Base-by-base conservation (phyloP, 2,113 vertebrate species). In the Chaenocephalus aceratus region DNA sequence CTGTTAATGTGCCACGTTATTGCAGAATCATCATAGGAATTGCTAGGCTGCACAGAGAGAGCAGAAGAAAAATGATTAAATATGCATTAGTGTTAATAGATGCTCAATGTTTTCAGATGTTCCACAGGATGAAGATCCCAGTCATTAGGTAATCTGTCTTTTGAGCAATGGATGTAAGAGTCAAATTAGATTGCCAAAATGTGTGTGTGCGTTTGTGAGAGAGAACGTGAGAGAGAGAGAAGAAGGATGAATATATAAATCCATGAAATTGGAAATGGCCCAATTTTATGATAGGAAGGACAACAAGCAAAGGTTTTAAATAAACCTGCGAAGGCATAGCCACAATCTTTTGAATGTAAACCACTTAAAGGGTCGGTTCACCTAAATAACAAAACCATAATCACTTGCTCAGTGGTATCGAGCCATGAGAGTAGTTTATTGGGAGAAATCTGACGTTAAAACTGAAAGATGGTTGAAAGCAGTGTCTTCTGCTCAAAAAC, bases 41-140 rank as follows among this genome's bases (percentile, higher is more conserved):
- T 69, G 9, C 67, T 21, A 11, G 49, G 64, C 75, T 62, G 49
- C 74, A 63, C 34, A 61, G 51, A 75, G 74, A 4, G 10, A n/a
- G 57, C 41, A 69, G 57, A 48, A 23, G 48, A 45, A 21, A 51
- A 69, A 68, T 54, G 48, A 70, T 84, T 57, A 84, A 84, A 66
- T 77, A 71, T 85, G 21, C 59, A 79, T 82, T 63, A 56, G 57
- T 1, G 10, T 30, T 85, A 65, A 77, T 80, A 68, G 64, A 84
- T 61, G 65, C 60, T 76, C 64, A 68, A 56, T 72, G 53, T 62
- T 69, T 81, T 82, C 68, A 73, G 75, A 66, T 52, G 45, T 53
- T 66, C 16, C 74, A 23, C 49, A 59, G 30, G 36, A 34, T 75
- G 72, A 78, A 69, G 51, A 26, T 23, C 49, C 76, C 41, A 12